A percentile compares a stretch with the other conserved stretches of the same genome.
These are phyloP conservation scores for Callyntrura guangdongensis DNA, from an alignment of 2,888 invertebrate genomes.

Conservation along the genomic window DNA sequence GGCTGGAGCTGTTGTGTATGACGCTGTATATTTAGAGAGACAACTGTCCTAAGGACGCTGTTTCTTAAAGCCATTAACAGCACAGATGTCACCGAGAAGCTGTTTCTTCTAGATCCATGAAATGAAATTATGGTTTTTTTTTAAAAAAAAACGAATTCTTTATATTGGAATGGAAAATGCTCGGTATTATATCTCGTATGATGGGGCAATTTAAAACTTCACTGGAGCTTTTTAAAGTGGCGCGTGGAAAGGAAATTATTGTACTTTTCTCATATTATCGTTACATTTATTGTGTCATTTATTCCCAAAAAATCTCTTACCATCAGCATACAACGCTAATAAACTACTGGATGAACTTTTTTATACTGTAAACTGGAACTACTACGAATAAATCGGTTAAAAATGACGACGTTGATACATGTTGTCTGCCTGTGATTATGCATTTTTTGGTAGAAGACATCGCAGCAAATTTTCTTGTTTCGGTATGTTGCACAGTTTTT, in stretches of 20 bases:
- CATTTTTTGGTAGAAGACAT: constrained; percentile 6
- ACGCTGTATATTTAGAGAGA: neutral
- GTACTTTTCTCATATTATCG: constrained; percentile 29
- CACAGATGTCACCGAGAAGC: neutral
- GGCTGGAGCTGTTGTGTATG: neutral
- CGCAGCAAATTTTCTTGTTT: neutral
- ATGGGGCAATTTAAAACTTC: neutral
- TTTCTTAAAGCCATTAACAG: constrained; percentile 48
- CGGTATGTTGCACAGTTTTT: too few relatives aligned
- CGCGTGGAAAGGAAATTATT: constrained; percentile 21
- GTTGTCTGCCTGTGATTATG: neutral
- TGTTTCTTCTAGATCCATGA: too few relatives aligned
- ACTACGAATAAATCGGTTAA: constrained; percentile 19
- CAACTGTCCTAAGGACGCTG: constrained; percentile 22
- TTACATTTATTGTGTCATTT: constrained; percentile 43
- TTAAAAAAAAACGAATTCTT: constrained; percentile 40
- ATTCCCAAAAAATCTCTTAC: constrained; percentile 14
- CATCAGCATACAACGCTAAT: neutral
- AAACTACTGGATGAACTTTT: neutral
- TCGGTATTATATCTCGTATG: constrained; percentile 11
- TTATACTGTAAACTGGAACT: neutral
- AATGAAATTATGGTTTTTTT: too few relatives aligned
- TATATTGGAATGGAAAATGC: constrained; percentile 24
- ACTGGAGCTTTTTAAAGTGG: constrained; percentile 2
- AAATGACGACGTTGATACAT: constrained; percentile 29